Evolutionary conservation across 2,888 invertebrate species (phyloP).

Genomic region (Idaea dimidiata): DNA sequence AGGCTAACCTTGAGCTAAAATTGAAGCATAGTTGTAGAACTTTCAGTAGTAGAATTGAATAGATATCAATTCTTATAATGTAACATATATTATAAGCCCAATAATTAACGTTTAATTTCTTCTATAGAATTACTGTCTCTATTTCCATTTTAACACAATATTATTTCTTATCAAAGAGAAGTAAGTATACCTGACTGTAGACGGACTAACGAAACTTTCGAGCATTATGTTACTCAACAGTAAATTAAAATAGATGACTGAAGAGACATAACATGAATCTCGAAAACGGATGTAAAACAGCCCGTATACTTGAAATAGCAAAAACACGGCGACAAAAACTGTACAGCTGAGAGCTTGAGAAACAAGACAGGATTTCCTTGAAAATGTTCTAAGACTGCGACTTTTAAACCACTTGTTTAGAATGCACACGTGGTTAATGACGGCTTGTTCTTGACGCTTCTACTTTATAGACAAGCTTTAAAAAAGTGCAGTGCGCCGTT

Average conservation of each 20-base stretch:
- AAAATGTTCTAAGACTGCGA: not conserved
- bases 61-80: too few relatives aligned
- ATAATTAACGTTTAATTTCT: too few relatives aligned
- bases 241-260: conserved; percentile 22
- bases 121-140: not conserved
- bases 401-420: conserved; percentile 3
- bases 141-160: not conserved
- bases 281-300: conserved; percentile 24
- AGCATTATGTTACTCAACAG: conserved; percentile 10
- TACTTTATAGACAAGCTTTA: not conserved
- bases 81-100: too few relatives aligned
- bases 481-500: not conserved
- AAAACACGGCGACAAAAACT: conserved; percentile 23
- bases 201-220: not conserved
- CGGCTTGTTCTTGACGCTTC: not conserved
- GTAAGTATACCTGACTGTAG: not conserved
- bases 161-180: not conserved
- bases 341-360: conserved; percentile 9
- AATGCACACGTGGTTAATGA: conserved; percentile 2
- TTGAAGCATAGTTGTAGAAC: too few relatives aligned
- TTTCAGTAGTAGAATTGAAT: too few relatives aligned
- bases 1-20: too few relatives aligned
- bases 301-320: conserved; percentile 12
- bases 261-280: conserved; percentile 20
- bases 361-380: conserved; percentile 23